phyloP scores from a whole-genome alignment of 2,888 invertebrate species.

The Volucella inanis region DNA sequence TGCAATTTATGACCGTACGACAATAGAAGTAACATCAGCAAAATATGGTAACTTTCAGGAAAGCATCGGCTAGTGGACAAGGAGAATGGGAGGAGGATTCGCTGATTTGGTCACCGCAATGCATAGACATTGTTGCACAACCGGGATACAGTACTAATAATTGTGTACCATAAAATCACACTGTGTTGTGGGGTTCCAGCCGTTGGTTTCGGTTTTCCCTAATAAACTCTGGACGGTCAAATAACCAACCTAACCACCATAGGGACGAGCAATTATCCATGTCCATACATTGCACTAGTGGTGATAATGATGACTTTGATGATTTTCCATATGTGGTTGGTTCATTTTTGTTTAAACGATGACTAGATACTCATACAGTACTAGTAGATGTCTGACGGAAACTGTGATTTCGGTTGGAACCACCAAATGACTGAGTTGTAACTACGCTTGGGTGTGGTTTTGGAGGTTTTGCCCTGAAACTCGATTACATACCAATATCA shows the following conservation, averaged over 20 bases:
- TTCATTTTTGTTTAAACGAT: neutral
- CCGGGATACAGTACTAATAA: constrained; percentile 49
- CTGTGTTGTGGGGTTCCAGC: neutral
- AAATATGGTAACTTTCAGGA: neutral
- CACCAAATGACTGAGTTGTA: constrained; percentile 4
- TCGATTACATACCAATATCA: neutral
- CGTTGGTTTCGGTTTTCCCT: neutral
- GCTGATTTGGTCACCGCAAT: constrained; percentile 20
- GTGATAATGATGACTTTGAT: constrained; percentile 48
- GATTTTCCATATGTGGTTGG: constrained; percentile 58
- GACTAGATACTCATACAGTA: no score
- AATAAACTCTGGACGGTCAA: constrained; percentile 5
- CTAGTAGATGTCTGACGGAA: constrained; percentile 27
- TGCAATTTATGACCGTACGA: constrained; percentile 29
- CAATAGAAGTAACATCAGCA: constrained; percentile 34
- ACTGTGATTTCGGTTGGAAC: constrained; percentile 49
- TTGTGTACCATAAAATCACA: constrained; percentile 54
- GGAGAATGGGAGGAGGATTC: neutral
- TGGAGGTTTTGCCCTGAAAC: constrained; percentile 21
- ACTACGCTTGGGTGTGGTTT: constrained; percentile 48
- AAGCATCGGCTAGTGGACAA: neutral
- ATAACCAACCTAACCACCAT: constrained; percentile 15
- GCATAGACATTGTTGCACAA: constrained; percentile 23
- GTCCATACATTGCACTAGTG: neutral
- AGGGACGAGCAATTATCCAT: neutral